These are phyloP conservation scores for Ruditapes philippinarum DNA, from an alignment of 1,140 invertebrate genomes.

Conservation along the genomic window DNA sequence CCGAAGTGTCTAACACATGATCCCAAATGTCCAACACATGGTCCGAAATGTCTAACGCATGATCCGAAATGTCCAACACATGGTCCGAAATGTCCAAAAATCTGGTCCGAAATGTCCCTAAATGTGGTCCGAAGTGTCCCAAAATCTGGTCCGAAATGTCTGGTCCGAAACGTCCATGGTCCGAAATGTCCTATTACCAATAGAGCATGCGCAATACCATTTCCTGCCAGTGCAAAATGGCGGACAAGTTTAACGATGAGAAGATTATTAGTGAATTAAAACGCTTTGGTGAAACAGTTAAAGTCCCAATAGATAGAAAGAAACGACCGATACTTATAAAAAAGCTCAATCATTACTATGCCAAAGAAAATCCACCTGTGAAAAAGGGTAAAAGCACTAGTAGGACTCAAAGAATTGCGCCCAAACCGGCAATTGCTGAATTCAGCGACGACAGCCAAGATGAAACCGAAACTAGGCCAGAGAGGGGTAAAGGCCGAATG, in stretches of 20 bases:
- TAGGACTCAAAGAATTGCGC: constrained; percentile 45
- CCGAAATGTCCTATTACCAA: no score
- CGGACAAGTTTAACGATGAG: constrained; percentile 79
- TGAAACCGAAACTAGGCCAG: constrained; percentile 51
- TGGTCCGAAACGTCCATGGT: no score
- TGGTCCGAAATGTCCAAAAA: no score
- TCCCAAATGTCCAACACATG: no score
- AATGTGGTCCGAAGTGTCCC: no score
- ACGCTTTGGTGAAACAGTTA: constrained; percentile 79
- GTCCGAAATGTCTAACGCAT: no score
- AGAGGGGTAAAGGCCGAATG: constrained; percentile 23
- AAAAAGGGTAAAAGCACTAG: constrained; percentile 57
- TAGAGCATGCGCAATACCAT: not conserved
- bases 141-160: no score
- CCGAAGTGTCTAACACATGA: no score
- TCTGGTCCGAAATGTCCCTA: no score
- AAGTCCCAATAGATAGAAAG: constrained; percentile 79
- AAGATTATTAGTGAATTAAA: constrained; percentile 78
- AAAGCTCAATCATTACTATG: constrained; percentile 82
- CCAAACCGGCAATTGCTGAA: constrained; percentile 37
- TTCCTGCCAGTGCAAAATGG: constrained; percentile 70
- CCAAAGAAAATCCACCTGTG: constrained; percentile 68
- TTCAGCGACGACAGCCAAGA: constrained; percentile 74
- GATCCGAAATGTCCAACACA: no score
- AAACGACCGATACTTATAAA: constrained; percentile 81